These are phyloP conservation scores for Ecliptopera silaceata DNA, from an alignment of 2,888 invertebrate species.

Conservation along the genomic window DNA sequence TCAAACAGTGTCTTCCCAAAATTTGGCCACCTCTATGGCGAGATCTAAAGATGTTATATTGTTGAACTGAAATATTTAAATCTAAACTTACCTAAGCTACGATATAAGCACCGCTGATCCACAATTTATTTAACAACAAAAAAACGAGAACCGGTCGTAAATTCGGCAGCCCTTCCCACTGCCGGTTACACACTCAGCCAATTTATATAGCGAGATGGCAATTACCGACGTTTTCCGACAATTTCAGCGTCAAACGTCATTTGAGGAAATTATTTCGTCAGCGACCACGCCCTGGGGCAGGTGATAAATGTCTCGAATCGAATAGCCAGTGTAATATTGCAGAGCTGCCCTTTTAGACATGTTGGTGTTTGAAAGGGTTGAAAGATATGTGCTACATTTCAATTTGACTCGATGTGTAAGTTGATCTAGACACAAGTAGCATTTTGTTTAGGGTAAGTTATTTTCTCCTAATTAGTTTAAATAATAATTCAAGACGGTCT, in stretches of 20 bases:
- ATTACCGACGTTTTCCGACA: slow-evolving; percentile 70
- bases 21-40: too few relatives aligned
- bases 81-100: too few relatives aligned
- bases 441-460: too few relatives aligned
- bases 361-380: too few relatives aligned
- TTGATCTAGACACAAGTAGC: too few relatives aligned
- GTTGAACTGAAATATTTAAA: too few relatives aligned
- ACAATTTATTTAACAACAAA: neutral
- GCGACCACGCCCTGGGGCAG: slow-evolving; percentile 52
- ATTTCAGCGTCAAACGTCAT: slow-evolving; percentile 70
- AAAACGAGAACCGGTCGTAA: slow-evolving; percentile 47
- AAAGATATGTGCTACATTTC: too few relatives aligned
- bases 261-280: slow-evolving; percentile 69
- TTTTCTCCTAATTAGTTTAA: too few relatives aligned
- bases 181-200: slow-evolving; percentile 73
- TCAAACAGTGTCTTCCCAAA: too few relatives aligned
- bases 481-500: too few relatives aligned
- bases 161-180: slow-evolving; percentile 55
- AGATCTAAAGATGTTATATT: too few relatives aligned
- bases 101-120: neutral
- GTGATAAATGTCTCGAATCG: slow-evolving; percentile 46
- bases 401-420: too few relatives aligned
- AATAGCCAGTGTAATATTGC: slow-evolving; percentile 34
- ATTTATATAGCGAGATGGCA: slow-evolving; percentile 75
- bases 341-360: neutral